Percentiles rank a stretch among this genome's conserved stretches.
These are phyloP conservation scores for Leuciscus waleckii DNA, from an alignment of 2,797 vertebrate genomes.

Conservation along the genomic window DNA sequence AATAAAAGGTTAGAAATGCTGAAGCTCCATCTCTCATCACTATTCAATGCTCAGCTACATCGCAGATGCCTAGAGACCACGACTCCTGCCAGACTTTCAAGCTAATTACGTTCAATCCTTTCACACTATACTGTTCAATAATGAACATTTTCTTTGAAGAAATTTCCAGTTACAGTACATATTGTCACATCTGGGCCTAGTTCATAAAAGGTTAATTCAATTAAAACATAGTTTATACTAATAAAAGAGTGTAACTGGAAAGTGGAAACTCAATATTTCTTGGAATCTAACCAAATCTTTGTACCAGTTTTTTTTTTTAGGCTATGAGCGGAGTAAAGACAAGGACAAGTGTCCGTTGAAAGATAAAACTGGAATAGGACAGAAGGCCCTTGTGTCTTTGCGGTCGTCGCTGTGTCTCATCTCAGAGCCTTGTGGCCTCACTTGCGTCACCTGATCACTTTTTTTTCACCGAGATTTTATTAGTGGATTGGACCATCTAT, in stretches of 20 bases:
- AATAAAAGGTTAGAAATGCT: slow-evolving; percentile 67
- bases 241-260: background rate
- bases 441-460: slow-evolving; percentile 66
- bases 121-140: background rate
- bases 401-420: slow-evolving; percentile 31
- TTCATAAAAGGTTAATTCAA: background rate
- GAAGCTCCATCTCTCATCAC: slow-evolving; percentile 75
- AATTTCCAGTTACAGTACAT: background rate
- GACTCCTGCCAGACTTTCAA: slow-evolving; percentile 51
- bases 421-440: slow-evolving; percentile 66
- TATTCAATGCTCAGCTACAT: slow-evolving; percentile 72
- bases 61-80: slow-evolving; percentile 59
- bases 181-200: background rate
- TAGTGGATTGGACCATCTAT: background rate
- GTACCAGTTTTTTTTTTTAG: background rate
- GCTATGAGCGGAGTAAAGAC: slow-evolving; percentile 44
- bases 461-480: slow-evolving; percentile 33
- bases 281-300: slow-evolving; percentile 8
- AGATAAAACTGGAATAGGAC: slow-evolving; percentile 61
- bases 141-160: background rate
- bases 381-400: slow-evolving; percentile 75
- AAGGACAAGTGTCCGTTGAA: slow-evolving; percentile 74
- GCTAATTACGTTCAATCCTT: slow-evolving; percentile 55
- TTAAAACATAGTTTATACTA: background rate
- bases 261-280: slow-evolving; percentile 3